Percentiles rank a stretch among this genome's conserved stretches.
These are phyloP conservation scores for Thunnus maccoyii DNA, from an alignment of 2,113 vertebrate genomes.

Conservation along the genomic window DNA sequence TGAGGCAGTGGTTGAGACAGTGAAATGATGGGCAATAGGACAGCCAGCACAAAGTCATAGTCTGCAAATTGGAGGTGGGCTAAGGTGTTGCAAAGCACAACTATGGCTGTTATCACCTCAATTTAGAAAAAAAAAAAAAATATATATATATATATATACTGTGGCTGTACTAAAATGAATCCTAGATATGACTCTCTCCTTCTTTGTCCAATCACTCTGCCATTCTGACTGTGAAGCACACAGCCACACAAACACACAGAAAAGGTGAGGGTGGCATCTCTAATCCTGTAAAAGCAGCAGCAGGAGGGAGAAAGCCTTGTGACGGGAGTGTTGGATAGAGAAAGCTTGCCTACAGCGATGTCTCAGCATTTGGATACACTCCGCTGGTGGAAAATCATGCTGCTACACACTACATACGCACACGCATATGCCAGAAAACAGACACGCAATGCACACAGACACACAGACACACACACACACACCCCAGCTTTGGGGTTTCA, in stretches of 20 bases:
- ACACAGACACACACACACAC: background rate
- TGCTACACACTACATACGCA: conserved; percentile 18
- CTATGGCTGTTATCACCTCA: conserved; percentile 9
- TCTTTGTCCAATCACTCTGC: conserved; percentile 28
- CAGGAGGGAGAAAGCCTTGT: conserved; percentile 51
- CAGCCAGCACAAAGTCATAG: conserved; percentile 5
- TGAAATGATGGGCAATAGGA: conserved; percentile 1
- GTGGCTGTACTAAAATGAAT: conserved; percentile 24
- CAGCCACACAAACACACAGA: conserved; percentile 54
- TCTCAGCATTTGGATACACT: conserved; percentile 70
- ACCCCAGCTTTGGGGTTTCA: conserved; percentile 39
- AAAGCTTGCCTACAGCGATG: conserved; percentile 58
- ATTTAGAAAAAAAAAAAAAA: conserved; percentile 17
- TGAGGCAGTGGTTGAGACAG: conserved; percentile 48
- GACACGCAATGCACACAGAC: background rate
- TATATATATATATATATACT: background rate
- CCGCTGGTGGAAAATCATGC: conserved; percentile 48
- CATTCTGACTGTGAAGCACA: conserved; percentile 31
- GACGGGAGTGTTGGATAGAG: conserved; percentile 45
- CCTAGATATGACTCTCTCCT: conserved; percentile 16
- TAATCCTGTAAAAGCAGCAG: conserved; percentile 68
- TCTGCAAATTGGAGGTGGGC: background rate
- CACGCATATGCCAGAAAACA: background rate
- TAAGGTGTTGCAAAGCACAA: conserved; percentile 22
- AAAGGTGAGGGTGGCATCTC: conserved; percentile 50